phyloP scores from a whole-genome alignment of 2,797 vertebrate genomes.

The Benthosema pterotum region DNA sequence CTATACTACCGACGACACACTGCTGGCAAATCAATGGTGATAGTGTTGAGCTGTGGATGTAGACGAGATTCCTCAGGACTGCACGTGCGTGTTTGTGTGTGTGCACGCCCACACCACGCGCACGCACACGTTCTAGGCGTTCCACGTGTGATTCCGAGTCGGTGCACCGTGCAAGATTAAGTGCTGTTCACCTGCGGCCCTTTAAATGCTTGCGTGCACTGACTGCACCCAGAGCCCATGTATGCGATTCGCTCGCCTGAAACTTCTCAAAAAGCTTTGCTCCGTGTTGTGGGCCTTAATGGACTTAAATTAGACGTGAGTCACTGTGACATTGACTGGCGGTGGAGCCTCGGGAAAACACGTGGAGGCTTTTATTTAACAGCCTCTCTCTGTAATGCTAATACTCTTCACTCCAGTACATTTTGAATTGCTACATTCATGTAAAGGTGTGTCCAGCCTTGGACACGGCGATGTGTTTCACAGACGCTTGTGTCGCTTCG shows the following conservation, averaged over 20 bases:
- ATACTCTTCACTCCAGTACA: too few species aligned
- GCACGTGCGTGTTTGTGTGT: not conserved
- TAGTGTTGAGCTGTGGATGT: not conserved
- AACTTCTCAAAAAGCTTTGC: constrained; percentile 12
- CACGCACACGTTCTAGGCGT: too few species aligned
- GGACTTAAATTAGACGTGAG: constrained; percentile 35
- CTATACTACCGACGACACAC: not conserved
- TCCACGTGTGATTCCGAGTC: too few species aligned
- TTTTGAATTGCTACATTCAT: too few species aligned
- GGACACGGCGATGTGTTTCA: too few species aligned
- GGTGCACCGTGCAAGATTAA: not conserved
- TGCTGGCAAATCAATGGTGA: not conserved
- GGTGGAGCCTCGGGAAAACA: constrained; percentile 21
- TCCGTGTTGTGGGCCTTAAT: constrained; percentile 8
- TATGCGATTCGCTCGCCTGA: constrained; percentile 22
- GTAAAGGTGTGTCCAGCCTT: too few species aligned
- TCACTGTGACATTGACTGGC: constrained; percentile 43
- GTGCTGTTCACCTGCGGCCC: not conserved
- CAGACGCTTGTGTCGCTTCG: too few species aligned
- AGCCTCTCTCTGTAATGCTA: too few species aligned
- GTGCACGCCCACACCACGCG: too few species aligned
- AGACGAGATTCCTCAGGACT: not conserved
- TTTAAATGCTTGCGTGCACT: too few species aligned
- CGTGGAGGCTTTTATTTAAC: too few species aligned
- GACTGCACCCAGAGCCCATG: not conserved